These are phyloP conservation scores for Morpho deidamia DNA, from an alignment of 2,888 invertebrate species.

Conservation along the genomic window DNA sequence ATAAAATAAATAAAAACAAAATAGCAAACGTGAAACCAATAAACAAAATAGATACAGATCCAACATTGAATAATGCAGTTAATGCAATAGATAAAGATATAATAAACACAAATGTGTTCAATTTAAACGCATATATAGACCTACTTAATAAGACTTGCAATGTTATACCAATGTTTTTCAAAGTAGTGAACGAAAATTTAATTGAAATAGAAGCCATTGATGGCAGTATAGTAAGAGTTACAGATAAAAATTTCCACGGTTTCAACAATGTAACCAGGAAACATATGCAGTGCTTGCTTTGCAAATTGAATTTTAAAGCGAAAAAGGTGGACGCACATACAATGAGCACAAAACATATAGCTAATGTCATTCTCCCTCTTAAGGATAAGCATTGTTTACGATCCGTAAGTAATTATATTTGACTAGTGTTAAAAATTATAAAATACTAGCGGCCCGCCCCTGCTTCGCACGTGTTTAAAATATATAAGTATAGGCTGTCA, in stretches of 20 bases:
- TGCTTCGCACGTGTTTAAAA: too few species aligned
- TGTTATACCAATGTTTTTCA: conserved; percentile 3
- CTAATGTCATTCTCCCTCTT: conserved; percentile 22
- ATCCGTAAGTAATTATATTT: conserved; percentile 23
- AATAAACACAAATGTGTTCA: neutral
- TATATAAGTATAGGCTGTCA: too few species aligned
- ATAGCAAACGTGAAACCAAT: too few species aligned
- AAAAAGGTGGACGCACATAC: conserved; percentile 11
- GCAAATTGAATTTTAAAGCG: conserved; percentile 8
- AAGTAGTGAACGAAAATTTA: neutral
- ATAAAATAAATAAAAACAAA: too few species aligned
- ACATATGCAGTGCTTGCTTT: conserved; percentile 7
- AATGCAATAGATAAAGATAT: too few species aligned
- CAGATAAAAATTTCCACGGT: conserved; percentile 27
- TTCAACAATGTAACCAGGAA: conserved; percentile 12
- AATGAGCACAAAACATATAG: conserved; percentile 22
- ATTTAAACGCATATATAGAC: conserved; percentile 9
- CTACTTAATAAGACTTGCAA: conserved; percentile 5
- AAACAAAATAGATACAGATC: neutral
- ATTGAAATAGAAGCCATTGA: conserved; percentile 23
- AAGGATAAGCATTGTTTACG: conserved; percentile 28
- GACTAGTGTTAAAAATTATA: too few species aligned
- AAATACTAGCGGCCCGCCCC: too few species aligned
- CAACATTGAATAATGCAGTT: too few species aligned
- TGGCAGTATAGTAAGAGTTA: conserved; percentile 22